Base-by-base conservation (phyloP, 1,140 invertebrate species). In the Oryctes rhinoceros region DNA sequence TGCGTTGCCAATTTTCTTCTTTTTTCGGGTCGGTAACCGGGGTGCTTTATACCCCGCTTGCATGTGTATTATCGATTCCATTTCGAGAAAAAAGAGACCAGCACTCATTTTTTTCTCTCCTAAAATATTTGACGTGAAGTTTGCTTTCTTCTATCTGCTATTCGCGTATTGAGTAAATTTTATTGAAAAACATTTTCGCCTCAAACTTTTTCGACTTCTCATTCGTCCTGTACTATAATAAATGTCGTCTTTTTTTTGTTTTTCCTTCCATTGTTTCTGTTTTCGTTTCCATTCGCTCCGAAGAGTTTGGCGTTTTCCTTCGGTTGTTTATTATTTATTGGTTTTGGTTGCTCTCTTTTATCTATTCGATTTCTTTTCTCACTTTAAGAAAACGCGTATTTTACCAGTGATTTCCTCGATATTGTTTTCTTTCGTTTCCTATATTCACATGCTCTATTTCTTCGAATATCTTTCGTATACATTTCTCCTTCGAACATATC, bases 341-440 rank as follows among this genome's bases (percentile, higher is more conserved):
- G 30, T 71, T 71, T 24, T 18, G 65, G 65, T 35, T 71, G 65
- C 65, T 71, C 65, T 24, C 20, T 71, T 59, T 71, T 71, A 71
- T 71, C 65, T 71, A 71, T 71, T 71, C 65, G 65, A 71, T 71
- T 71, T 71, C 65, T 71, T 71, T 71, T 71, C 65, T 71, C 65
- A 71, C 65, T 35, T 71, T 71, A 37, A 24, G 65, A 30, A 71
- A 37, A 24, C 65, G 65, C 24, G 20, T 24, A 37, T 71, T 71
- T 71, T 24, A 71, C 65, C 65, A 71, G 65, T 71, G 65, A 71
- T 71, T 71, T 71, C 35, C 65, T 37, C 35, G 24, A 13, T 71
- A 71, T 71, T 71, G 65, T 71, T 35, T 71, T 71, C 65, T 71
- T 71, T 37, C 10, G 20, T 15, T 71, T 71, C 24, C 18, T 71